phyloP scores from a whole-genome alignment of 2,797 vertebrate genomes.

The Falco novaeseelandiae region DNA sequence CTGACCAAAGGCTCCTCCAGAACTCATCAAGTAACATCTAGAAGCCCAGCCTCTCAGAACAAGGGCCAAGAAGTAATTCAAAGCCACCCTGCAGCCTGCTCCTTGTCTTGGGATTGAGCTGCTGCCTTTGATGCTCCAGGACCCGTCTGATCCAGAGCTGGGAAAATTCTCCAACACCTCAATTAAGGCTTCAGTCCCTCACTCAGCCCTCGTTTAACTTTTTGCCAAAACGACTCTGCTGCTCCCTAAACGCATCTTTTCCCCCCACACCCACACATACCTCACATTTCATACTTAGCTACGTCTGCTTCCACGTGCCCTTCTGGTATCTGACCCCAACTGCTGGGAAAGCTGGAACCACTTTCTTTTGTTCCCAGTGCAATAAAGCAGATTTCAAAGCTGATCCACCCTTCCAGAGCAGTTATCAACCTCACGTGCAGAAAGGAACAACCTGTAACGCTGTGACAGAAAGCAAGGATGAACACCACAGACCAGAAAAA shows the following conservation, averaged over 20 bases:
- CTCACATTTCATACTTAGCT: not conserved
- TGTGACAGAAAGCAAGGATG: not conserved
- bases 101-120: not conserved
- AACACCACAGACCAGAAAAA: not conserved
- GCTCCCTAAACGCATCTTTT: not conserved
- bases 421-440: not conserved
- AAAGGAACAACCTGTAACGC: not conserved
- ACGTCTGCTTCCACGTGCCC: not conserved
- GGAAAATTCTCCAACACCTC: conserved; percentile 4
- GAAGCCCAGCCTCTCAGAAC: not conserved
- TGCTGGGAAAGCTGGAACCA: not conserved
- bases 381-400: not conserved
- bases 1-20: conserved; percentile 31
- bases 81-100: not conserved
- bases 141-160: conserved; percentile 22
- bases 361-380: not conserved
- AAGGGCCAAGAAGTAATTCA: not conserved
- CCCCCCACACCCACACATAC: not conserved
- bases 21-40: not conserved
- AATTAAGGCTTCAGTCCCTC: not conserved
- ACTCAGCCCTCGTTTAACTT: not conserved
- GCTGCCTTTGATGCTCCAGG: conserved; percentile 14
- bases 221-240: not conserved
- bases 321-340: not conserved
- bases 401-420: not conserved